A percentile compares a stretch with the other conserved stretches of the same genome.
Evolutionary conservation across 2,113 vertebrate species (phyloP).

Genomic region (Cromileptes altivelis): DNA sequence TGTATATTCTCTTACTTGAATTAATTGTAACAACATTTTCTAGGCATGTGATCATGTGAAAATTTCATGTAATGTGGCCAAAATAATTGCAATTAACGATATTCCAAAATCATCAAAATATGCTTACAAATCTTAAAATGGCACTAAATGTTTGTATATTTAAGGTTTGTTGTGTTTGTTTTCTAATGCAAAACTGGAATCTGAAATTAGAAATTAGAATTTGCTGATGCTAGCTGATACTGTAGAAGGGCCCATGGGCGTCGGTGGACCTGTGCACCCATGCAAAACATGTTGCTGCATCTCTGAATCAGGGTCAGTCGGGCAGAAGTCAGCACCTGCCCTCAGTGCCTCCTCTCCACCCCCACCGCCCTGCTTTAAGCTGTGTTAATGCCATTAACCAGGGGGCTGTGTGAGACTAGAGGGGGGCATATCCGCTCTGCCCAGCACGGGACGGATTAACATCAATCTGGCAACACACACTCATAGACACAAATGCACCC

Average conservation of each 20-base stretch:
- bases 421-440: conserved; percentile 55
- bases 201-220: neutral
- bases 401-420: conserved; percentile 34
- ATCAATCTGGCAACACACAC: conserved; percentile 55
- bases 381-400: conserved; percentile 73
- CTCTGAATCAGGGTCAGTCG: conserved; percentile 60
- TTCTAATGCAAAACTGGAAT: neutral
- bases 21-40: no score
- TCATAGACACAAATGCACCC: neutral
- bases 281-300: conserved; percentile 21
- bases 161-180: neutral
- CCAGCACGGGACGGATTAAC: conserved; percentile 66
- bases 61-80: no score
- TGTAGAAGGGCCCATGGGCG: neutral
- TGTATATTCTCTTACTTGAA: no score
- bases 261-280: neutral
- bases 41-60: no score
- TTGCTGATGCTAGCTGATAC: neutral
- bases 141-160: no score
- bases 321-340: conserved; percentile 39
- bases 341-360: neutral
- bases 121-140: no score
- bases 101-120: no score
- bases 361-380: conserved; percentile 47
- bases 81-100: no score